Evolutionary conservation across 1,140 invertebrate species (phyloP), one percentile per base, ranked within the genome.

Genomic region (honey bee (Apis mellifera)): DNA sequence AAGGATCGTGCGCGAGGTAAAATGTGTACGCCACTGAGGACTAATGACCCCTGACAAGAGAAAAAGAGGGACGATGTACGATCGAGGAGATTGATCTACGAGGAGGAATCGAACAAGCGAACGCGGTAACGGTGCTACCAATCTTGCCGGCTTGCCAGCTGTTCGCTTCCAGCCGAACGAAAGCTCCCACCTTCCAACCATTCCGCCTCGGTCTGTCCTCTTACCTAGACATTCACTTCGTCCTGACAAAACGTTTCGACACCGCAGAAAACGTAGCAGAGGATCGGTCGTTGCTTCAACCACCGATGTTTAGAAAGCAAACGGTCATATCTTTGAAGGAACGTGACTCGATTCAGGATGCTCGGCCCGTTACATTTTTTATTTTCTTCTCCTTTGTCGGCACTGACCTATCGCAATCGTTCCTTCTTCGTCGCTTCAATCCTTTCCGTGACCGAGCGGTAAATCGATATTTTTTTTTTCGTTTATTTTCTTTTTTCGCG

Each of bases 131-230:
- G 88, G 86, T 88, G 88, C 81, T 88, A 84, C 84, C 78, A 84
- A 83, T 89, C 83, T 85, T 71, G 60, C 85, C 88, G 7, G 88
- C 78, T 83, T 85, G 85, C 88, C 88, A 89, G 85, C 88, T 89
- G 88, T 89, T 89, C 60, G 74, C 21, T 82, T 42, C 32, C 57
- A 64, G 64, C 60, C 52, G 32, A 32, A 76, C 50, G 73, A 68
- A 77, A 82, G 62, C 79, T 74, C 64, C 64, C 9, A 8, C 26
- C 26, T 48, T 48, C 2, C 32, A 9, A n/a, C 21, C 50, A 2
- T 42, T 13, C 68, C n/a, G 21, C 50, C 15, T 52, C 54, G 54
- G 59, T 1, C 50, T 54, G 60, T 78, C 50, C 74, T 86, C 70
- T 84, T 71, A 82, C 81, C 81, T 82, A 82, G 81, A 82, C 81